Base-by-base conservation (phyloP, 2,113 vertebrate species). In the Pitta sordida region DNA sequence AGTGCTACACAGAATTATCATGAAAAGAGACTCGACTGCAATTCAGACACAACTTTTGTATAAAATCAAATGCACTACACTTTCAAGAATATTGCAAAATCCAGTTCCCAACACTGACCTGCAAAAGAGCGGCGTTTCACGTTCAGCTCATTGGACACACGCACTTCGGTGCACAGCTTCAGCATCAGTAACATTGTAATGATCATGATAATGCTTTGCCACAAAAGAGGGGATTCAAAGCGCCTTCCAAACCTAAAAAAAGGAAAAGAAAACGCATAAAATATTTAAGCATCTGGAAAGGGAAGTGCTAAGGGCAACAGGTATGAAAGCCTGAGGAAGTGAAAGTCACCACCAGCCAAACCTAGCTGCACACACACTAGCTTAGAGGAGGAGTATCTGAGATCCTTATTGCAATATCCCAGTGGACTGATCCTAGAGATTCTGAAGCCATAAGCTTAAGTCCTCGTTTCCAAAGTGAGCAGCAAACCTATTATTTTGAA, bases 151-250 rank as follows among this genome's bases (percentile, higher is more conserved):
- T 97, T 97, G 88, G 98, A 97, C 96, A 98, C 97, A 1, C 98
- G 98, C 81, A 99, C 98, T 67, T 97, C 97, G 27, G 99, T 99
- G 97, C 99, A 99, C 70, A 99, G 97, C 90, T 98, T 98, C 94
- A 99, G 97, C 99, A 99, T 99, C 94, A 98, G 96, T 63, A 99
- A 96, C 99, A 99, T 99, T 63, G 99, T 99, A 64, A 97, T 88
- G 84, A 99, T 99, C 99, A 99, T 99, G 95, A 99, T 98, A 78
- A 99, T 97, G 96, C 99, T 99, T 96, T 99, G 99, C 98, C 98
- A 99, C 73, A 99, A 90, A 43, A 99, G 98, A 7, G 99, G 98
- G 0, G 98, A 98, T 95, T 99, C 99, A 63, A 99, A 99, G 93
- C 92, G 99, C 87, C 97, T 98, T 51, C 99, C 99, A 46, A 99